Evolutionary conservation across 64 coral and sea anemone genomes (phyloP).

Genomic region (Acropora yongei): DNA sequence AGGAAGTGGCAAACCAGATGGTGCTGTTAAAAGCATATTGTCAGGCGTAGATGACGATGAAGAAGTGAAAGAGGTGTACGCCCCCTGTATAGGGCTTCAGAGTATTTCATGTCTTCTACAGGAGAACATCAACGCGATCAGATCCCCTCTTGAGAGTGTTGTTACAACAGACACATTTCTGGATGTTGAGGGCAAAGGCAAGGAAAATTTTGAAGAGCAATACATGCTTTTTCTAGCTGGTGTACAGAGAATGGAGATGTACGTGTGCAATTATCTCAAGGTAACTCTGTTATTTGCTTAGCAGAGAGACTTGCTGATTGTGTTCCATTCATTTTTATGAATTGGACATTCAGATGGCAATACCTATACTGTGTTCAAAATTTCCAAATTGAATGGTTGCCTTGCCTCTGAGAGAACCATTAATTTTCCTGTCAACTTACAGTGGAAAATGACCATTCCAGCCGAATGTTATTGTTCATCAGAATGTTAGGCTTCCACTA

Average conservation of each 20-base stretch:
- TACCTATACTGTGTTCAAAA: no score
- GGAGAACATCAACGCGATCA: conserved; percentile 62
- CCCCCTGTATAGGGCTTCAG: conserved; percentile 19
- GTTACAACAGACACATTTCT: conserved; percentile 81
- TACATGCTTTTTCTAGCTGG: conserved; percentile 86
- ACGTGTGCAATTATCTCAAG: conserved; percentile 93
- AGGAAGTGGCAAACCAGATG: conserved; percentile 52
- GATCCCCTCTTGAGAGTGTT: conserved; percentile 59
- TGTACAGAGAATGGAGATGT: conserved; percentile 71
- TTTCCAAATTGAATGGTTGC: no score
- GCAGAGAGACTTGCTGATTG: no score
- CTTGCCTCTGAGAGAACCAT: no score
- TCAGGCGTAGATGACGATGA: conserved; percentile 78
- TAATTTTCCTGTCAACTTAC: no score
- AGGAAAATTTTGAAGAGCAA: conserved; percentile 85
- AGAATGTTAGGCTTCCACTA: no score
- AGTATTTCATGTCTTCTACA: conserved; percentile 81
- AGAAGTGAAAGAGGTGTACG: conserved; percentile 81
- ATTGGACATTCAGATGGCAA: no score
- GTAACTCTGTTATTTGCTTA: conserved; percentile 24
- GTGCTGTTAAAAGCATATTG: conserved; percentile 61
- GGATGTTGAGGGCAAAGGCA: conserved; percentile 82
- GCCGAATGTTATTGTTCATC: no score
- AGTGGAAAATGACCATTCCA: no score
- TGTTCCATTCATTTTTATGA: no score